Percentiles rank a stretch among this genome's conserved stretches.
Conservation (phyloP, 1,140 invertebrate species). For the Drosophila persimilis region DNA sequence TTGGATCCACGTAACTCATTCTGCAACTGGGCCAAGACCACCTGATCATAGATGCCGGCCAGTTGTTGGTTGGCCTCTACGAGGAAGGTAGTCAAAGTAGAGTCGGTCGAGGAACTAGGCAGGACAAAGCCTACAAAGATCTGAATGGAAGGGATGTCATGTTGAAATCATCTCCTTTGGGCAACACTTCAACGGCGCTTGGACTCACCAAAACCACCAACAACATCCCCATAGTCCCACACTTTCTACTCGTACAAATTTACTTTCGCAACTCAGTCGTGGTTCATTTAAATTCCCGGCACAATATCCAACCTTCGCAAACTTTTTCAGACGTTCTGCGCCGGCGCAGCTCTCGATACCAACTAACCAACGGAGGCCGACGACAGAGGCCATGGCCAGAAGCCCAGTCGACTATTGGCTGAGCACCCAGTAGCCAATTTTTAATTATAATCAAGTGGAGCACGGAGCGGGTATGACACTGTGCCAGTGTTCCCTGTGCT, state of each 20-base stretch:
- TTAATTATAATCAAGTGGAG: conserved; percentile 51
- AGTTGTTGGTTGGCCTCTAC: conserved; percentile 57
- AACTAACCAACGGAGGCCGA: conserved; percentile 36
- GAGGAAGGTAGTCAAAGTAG: conserved; percentile 44
- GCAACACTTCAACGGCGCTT: neutral
- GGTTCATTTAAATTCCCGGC: conserved; percentile 40
- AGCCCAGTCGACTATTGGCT: conserved; percentile 1
- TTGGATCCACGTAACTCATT: conserved; percentile 61
- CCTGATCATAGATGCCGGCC: conserved; percentile 59
- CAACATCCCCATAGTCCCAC: conserved; percentile 31
- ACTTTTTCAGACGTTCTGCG: conserved; percentile 29
- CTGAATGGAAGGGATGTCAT: neutral
- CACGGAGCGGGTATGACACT: no score
- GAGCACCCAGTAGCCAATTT: conserved; percentile 37
- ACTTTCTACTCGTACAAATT: conserved; percentile 22
- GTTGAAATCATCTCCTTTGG: neutral
- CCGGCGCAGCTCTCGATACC: conserved; percentile 25
- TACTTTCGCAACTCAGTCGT: conserved; percentile 23
- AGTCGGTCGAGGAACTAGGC: conserved; percentile 10
- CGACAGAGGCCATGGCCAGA: conserved; percentile 36
- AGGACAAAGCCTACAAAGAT: neutral
- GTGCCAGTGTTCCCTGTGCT: no score
- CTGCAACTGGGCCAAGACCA: conserved; percentile 55
- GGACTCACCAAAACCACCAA: conserved; percentile 43
- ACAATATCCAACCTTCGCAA: conserved; percentile 15